phyloP scores from a whole-genome alignment of 2,113 vertebrate species.

The Myodes glareolus region DNA sequence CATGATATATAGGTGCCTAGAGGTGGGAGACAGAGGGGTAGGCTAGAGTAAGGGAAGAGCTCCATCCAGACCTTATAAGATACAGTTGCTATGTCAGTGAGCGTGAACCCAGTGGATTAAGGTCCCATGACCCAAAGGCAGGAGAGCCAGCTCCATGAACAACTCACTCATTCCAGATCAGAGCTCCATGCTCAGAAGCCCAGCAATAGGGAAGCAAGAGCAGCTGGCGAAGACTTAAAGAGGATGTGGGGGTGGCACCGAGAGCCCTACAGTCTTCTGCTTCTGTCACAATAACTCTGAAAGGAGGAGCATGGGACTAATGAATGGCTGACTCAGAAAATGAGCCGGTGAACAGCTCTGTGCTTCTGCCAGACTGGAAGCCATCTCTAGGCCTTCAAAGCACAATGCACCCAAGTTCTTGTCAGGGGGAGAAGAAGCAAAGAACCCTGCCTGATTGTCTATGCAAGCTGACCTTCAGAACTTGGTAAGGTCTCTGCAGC shows the following conservation, averaged over 20 bases:
- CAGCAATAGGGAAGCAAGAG: not conserved
- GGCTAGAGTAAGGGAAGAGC: not conserved
- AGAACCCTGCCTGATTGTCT: not conserved
- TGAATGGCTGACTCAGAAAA: not conserved
- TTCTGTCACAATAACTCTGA: not conserved
- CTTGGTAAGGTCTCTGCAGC: not conserved
- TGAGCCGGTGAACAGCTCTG: not conserved
- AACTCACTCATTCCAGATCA: not conserved
- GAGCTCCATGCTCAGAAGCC: not conserved
- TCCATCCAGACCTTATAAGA: not conserved
- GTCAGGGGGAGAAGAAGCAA: not conserved
- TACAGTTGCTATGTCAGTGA: not conserved
- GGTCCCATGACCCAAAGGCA: not conserved
- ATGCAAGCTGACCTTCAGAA: not conserved
- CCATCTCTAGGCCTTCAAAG: not conserved
- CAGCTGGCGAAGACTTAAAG: fast-evolving
- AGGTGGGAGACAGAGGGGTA: not conserved
- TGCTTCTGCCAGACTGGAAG: not conserved
- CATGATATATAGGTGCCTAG: not conserved
- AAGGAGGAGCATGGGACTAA: not conserved
- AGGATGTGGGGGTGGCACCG: not conserved
- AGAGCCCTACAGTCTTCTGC: not conserved
- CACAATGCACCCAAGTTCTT: not conserved
- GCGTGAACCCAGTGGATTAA: not conserved
- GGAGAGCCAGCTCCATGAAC: not conserved